Evolutionary conservation across 35 echinoderm and acorn worm species (phyloP).

Genomic region (Apostichopus parvimensis): DNA sequence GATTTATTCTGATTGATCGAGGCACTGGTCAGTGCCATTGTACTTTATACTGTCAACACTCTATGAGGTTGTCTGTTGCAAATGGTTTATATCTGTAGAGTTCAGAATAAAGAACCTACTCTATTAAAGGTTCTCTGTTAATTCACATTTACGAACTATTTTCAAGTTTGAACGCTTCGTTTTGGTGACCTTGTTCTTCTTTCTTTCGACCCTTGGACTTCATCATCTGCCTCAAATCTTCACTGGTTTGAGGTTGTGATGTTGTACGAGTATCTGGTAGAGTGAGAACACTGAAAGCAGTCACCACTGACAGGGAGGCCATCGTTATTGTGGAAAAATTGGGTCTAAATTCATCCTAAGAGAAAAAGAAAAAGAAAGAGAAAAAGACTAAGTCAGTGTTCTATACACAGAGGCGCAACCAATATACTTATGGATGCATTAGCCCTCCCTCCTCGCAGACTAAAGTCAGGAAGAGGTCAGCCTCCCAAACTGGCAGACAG

Average conservation of each 20-base stretch:
- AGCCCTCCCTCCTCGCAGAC: too few species aligned
- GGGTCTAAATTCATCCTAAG: neutral
- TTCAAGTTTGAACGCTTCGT: neutral
- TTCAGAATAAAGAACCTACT: too few species aligned
- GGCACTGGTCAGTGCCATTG: too few species aligned
- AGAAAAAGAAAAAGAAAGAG: neutral
- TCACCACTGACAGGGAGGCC: neutral
- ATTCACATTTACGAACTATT: neutral
- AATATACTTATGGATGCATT: too few species aligned
- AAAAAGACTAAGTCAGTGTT: neutral
- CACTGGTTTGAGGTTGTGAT: neutral
- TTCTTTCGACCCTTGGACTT: neutral
- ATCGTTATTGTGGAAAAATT: neutral
- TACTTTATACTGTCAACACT: too few species aligned
- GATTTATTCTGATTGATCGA: too few species aligned
- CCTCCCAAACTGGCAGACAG: too few species aligned
- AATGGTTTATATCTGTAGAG: too few species aligned
- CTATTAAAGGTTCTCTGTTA: too few species aligned
- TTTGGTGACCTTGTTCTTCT: neutral
- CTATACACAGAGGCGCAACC: too few species aligned
- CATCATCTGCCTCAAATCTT: conserved; percentile 5
- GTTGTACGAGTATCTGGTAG: conserved; percentile 36
- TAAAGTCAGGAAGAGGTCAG: too few species aligned
- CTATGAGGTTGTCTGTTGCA: too few species aligned
- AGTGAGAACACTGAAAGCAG: neutral